Evolutionary conservation across 2,113 vertebrate species (phyloP).

Genomic region (Labeo rohita): DNA sequence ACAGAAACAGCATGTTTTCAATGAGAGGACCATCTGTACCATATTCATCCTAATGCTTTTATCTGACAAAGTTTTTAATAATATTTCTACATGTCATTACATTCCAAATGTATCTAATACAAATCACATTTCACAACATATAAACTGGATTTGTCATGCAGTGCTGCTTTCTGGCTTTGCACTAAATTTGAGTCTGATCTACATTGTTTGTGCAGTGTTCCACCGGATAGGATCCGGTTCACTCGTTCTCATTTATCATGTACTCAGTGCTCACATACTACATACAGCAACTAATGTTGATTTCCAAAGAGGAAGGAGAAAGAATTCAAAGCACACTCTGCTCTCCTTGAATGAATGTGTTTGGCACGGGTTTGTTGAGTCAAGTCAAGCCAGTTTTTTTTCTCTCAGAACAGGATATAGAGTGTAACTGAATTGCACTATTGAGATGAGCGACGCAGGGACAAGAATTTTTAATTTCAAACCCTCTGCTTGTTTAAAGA

Average conservation of each 20-base stretch:
- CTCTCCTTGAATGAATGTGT: slow-evolving; percentile 4
- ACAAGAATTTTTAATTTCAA: not conserved
- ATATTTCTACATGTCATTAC: not conserved
- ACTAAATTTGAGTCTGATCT: not conserved
- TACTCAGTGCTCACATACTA: not conserved
- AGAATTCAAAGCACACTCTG: slow-evolving; percentile 25
- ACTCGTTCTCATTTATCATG: slow-evolving; percentile 48
- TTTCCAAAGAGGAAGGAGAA: slow-evolving; percentile 23
- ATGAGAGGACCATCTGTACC: not conserved
- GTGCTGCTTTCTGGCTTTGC: slow-evolving; percentile 1
- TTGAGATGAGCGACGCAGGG: not conserved
- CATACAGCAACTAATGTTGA: not conserved
- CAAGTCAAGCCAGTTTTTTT: not conserved
- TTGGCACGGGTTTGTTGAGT: not conserved
- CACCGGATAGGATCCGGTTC: slow-evolving; percentile 51
- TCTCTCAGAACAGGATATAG: not conserved
- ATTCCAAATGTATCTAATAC: not conserved
- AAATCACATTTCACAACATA: not conserved
- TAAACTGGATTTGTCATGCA: not conserved
- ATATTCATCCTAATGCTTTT: not conserved
- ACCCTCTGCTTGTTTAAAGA: slow-evolving; percentile 49
- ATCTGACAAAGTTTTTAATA: not conserved
- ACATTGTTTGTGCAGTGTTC: slow-evolving; percentile 56
- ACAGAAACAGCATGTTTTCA: slow-evolving; percentile 20
- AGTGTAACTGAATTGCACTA: slow-evolving; percentile 14